These are phyloP conservation scores for Actinia tenebrosa DNA, from an alignment of 64 coral and sea anemone species.

Conservation along the genomic window DNA sequence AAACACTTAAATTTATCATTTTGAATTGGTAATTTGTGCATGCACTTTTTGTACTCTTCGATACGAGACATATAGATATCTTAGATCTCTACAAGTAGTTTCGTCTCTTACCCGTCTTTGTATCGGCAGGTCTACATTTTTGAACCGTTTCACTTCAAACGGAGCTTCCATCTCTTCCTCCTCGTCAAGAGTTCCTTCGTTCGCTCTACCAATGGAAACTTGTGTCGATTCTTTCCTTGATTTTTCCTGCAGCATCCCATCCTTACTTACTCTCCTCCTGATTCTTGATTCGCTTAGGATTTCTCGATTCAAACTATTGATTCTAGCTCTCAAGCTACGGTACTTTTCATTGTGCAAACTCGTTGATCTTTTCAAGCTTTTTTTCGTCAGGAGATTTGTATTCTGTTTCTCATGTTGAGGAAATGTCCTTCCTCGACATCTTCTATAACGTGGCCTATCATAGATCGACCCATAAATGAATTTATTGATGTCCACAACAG, in stretches of 20 bases:
- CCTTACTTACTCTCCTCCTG: not conserved
- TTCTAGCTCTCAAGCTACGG: not conserved
- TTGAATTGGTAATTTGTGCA: no score
- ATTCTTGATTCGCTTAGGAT: not conserved
- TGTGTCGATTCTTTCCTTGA: not conserved
- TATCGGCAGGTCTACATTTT: conserved; percentile 1
- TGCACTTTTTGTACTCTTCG: no score
- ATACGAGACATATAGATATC: not conserved
- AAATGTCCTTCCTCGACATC: not conserved
- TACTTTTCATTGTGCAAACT: not conserved
- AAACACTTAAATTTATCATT: no score
- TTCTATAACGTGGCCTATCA: not conserved
- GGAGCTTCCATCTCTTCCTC: not conserved
- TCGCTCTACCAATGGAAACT: not conserved
- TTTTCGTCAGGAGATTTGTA: not conserved
- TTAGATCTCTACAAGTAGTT: not conserved
- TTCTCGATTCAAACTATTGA: not conserved
- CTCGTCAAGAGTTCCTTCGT: not conserved
- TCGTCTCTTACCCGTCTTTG: not conserved
- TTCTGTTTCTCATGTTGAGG: not conserved
- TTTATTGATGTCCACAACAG: not conserved
- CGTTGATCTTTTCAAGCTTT: not conserved
- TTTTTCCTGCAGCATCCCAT: not conserved
- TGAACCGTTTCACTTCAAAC: not conserved
- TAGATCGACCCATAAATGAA: not conserved